phyloP scores from a whole-genome alignment of 2,797 vertebrate genomes.

The Fringilla coelebs region DNA sequence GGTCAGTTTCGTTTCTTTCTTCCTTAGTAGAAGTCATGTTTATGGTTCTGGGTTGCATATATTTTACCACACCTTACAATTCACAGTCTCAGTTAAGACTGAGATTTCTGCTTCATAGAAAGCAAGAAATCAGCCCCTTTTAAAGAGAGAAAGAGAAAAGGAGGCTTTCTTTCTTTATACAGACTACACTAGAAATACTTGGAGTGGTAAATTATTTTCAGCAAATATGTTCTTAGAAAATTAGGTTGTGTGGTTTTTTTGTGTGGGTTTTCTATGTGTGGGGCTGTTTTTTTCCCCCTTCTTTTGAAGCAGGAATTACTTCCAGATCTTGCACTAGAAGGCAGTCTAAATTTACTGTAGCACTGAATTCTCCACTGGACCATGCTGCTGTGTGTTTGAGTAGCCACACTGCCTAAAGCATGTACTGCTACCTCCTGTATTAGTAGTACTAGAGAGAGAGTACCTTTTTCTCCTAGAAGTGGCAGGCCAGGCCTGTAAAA shows the following conservation, averaged over 20 bases:
- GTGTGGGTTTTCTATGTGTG: neutral
- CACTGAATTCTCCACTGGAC: neutral
- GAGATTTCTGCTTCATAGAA: neutral
- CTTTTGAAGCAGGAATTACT: neutral
- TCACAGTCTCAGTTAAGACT: neutral
- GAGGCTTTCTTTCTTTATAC: neutral
- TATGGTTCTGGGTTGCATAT: neutral
- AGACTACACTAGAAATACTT: neutral
- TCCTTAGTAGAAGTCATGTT: neutral
- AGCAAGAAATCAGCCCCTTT: neutral
- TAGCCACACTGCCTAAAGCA: neutral
- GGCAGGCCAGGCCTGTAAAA: neutral
- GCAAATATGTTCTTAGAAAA: neutral
- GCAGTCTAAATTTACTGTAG: neutral
- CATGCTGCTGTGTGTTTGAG: neutral
- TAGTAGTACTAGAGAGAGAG: neutral
- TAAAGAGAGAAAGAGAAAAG: neutral
- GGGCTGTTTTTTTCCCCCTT: rapidly evolving
- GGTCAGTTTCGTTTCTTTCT: neutral
- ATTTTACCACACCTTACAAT: neutral
- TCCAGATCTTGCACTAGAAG: neutral
- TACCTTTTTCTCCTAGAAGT: neutral
- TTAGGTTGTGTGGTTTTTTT: rapidly evolving
- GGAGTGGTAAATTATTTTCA: neutral
- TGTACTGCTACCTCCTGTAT: neutral